Conservation (phyloP, 2,113 vertebrate genomes). For the Laterallus jamaicensis region DNA sequence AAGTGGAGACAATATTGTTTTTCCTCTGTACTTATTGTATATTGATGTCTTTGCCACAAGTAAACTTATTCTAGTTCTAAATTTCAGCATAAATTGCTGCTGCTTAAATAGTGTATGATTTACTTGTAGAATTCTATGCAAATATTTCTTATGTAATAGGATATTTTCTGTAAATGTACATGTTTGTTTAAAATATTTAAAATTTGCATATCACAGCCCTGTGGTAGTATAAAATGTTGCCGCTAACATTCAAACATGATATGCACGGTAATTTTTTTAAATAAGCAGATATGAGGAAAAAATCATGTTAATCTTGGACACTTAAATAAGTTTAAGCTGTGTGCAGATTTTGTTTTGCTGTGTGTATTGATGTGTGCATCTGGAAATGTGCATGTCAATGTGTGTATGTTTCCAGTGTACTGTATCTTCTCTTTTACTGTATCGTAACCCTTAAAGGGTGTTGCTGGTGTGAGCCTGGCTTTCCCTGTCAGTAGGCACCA, state of each 20-base stretch:
- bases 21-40: slow-evolving; percentile 79
- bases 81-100: slow-evolving; percentile 89
- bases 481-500: not conserved
- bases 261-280: slow-evolving; percentile 89
- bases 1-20: slow-evolving; percentile 66
- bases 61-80: slow-evolving; percentile 85
- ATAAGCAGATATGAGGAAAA: slow-evolving; percentile 89
- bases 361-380: slow-evolving; percentile 29
- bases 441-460: not conserved
- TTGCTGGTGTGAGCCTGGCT: not conserved
- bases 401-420: slow-evolving; percentile 26
- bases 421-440: slow-evolving; percentile 26
- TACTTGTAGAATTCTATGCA: slow-evolving; percentile 95
- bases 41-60: slow-evolving; percentile 84
- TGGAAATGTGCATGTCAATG: not conserved
- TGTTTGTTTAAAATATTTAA: slow-evolving; percentile 81
- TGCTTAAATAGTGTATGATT: slow-evolving; percentile 90
- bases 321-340: slow-evolving; percentile 66
- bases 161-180: slow-evolving; percentile 80
- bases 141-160: slow-evolving; percentile 85
- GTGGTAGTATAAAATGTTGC: slow-evolving; percentile 92
- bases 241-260: slow-evolving; percentile 90
- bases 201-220: slow-evolving; percentile 93
- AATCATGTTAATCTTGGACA: slow-evolving; percentile 65
- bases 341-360: slow-evolving; percentile 54